Evolutionary conservation across 2,113 vertebrate genomes (phyloP).

Genomic region (Setophaga coronata): DNA sequence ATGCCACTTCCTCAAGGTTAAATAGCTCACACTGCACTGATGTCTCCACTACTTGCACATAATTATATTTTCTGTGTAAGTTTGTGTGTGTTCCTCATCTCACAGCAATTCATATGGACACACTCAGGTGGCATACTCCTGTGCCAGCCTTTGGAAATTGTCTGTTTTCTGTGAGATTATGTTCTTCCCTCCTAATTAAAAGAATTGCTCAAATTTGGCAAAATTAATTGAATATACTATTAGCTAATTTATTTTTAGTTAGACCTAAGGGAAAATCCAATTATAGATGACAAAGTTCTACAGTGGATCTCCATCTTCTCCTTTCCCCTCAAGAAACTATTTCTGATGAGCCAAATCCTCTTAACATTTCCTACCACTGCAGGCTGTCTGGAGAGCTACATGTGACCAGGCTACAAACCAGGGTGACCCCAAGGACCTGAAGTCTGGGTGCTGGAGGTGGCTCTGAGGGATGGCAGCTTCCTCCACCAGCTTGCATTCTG

Average conservation of each 20-base stretch:
- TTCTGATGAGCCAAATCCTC: neutral
- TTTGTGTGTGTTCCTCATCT: neutral
- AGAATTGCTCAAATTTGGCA: slow-evolving; percentile 39
- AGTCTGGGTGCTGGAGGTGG: neutral
- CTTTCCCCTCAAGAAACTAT: neutral
- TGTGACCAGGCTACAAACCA: fast-evolving
- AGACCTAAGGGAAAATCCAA: slow-evolving; percentile 50
- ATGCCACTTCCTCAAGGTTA: neutral
- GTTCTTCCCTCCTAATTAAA: slow-evolving; percentile 56
- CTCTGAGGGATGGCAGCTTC: neutral
- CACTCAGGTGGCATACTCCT: slow-evolving; percentile 7
- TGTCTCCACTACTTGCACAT: neutral
- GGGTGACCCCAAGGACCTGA: neutral
- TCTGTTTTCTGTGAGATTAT: slow-evolving; percentile 56
- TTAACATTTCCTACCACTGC: neutral
- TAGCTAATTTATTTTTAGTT: slow-evolving; percentile 63
- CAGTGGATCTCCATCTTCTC: neutral
- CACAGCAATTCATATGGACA: neutral
- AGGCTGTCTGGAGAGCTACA: neutral
- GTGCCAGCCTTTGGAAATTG: slow-evolving; percentile 33
- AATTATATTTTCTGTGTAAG: neutral
- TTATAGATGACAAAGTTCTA: neutral
- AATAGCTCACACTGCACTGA: neutral
- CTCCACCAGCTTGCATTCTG: neutral
- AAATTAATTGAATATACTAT: slow-evolving; percentile 66